Base-by-base conservation (phyloP, 2,888 invertebrate genomes). In the Cephonodes hylas region DNA sequence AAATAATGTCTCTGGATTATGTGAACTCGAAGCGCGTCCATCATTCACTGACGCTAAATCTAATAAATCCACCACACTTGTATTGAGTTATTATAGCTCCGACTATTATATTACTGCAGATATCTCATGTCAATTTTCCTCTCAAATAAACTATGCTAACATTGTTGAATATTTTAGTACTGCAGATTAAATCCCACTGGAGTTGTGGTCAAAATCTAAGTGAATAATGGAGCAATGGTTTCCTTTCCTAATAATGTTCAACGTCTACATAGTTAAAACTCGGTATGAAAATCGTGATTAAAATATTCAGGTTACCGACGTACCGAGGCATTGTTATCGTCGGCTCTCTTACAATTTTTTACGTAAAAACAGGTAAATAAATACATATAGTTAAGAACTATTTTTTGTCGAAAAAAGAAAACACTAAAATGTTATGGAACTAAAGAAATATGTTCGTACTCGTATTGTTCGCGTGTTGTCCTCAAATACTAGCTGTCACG, bases 51-150 rank as follows among this genome's bases (percentile, higher is more conserved):
- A 71, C 62, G 42, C 60, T 66, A 69, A 64, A 74, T 70, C 65
- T 73, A 72, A 76, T 76, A 76, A 74, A 77, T 75, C 70, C 63
- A 59, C 64, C 64, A 65, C 60, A 60, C n/a, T n/a, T n/a, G n/a
- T 63, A 63, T 62, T 63, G 64, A 63, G 63, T 65, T 61, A 44
- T 64, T 13, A 45, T 31, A 42, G 58, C 60, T 45, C 22, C 18
- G 25, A 46, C 20, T 38, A 38, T 38, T 38, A 38, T 13, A 38
- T 38, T 38, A 13, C 34, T 13, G 34, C n/a, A 38, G 34, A 13
- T 38, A 22, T 18, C 60, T 27, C 42, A 31, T 53, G 31, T 53
- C 15, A 53, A 53, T 53, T 53, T 18, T 31, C 18, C 27, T 13
- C 45, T 22, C 45, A 45, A 45, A 31, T 18, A 31, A 31, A 53